Percentiles rank a stretch among this genome's conserved stretches.
Evolutionary conservation across 2,888 invertebrate species (phyloP).

Genomic region (Lycocerus yunnanus): DNA sequence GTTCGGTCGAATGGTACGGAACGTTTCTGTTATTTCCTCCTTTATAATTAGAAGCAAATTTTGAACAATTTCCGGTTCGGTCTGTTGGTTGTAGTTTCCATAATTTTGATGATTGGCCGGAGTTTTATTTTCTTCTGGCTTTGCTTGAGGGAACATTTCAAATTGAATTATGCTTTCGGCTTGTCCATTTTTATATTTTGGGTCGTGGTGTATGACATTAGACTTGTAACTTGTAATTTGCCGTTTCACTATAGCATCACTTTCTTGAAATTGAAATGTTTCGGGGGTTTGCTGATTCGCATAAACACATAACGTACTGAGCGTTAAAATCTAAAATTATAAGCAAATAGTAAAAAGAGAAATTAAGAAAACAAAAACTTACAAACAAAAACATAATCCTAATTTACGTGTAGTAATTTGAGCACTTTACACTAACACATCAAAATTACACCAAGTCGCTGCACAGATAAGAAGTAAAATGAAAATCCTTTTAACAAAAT

Average conservation of each 20-base stretch:
- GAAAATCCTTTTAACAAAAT: constrained; percentile 11
- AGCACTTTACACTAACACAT: constrained; percentile 19
- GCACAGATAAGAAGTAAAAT: constrained; percentile 8
- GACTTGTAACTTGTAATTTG: constrained; percentile 34
- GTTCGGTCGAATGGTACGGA: neutral
- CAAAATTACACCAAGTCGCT: neutral
- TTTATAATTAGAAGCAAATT: neutral
- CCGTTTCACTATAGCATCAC: constrained; percentile 18
- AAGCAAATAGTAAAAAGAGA: neutral
- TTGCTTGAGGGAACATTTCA: constrained; percentile 7
- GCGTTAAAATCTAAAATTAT: constrained; percentile 6
- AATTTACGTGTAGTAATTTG: neutral
- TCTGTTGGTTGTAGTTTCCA: neutral
- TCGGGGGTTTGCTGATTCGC: constrained; percentile 13
- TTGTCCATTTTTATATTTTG: constrained; percentile 38
- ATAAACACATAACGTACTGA: constrained; percentile 6
- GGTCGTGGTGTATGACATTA: constrained; percentile 39
- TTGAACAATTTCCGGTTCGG: neutral
- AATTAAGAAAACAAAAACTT: constrained; percentile 1
- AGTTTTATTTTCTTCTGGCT: neutral
- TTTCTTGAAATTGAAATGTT: constrained; percentile 7
- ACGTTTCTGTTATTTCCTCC: neutral
- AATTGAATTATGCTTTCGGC: constrained; percentile 43
- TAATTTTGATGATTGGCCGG: neutral
- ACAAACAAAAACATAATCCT: constrained; percentile 21